phyloP scores from a whole-genome alignment of 1,140 invertebrate species.

The Maconellicoccus hirsutus region DNA sequence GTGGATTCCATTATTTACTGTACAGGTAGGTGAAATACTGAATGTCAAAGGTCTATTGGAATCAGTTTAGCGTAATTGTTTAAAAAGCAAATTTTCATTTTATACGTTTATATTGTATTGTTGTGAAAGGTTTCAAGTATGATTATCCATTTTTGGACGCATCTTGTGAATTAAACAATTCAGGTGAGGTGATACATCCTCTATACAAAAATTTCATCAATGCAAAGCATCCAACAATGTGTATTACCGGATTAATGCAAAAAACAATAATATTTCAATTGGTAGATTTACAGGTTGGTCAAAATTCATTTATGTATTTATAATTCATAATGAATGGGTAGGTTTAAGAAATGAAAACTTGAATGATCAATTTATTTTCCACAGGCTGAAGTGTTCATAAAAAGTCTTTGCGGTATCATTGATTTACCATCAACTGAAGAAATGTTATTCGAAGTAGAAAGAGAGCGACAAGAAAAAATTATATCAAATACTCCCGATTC shows the following conservation, averaged over 20 bases:
- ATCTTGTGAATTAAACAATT: slow-evolving; percentile 53
- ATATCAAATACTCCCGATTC: neutral
- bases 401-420: slow-evolving; percentile 48
- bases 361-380: slow-evolving; percentile 14
- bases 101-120: no score
- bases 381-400: slow-evolving; percentile 55
- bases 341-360: no score
- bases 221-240: slow-evolving; percentile 60
- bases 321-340: no score
- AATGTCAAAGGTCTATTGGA: no score
- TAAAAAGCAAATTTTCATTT: no score
- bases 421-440: slow-evolving; percentile 47
- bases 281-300: slow-evolving; percentile 67
- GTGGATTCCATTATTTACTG: slow-evolving; percentile 65
- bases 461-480: slow-evolving; percentile 18
- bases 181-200: slow-evolving; percentile 64
- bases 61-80: no score
- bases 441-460: slow-evolving; percentile 42
- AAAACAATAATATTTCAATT: slow-evolving; percentile 71
- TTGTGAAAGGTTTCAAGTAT: slow-evolving; percentile 69
- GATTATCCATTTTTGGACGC: slow-evolving; percentile 64
- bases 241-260: slow-evolving; percentile 65
- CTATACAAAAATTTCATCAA: slow-evolving; percentile 80
- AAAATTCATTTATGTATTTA: neutral
- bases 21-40: slow-evolving; percentile 20